Percentiles rank a stretch among this genome's conserved stretches.
These are phyloP conservation scores for Tethea ocularis DNA, from an alignment of 2,888 invertebrate genomes.

Conservation along the genomic window DNA sequence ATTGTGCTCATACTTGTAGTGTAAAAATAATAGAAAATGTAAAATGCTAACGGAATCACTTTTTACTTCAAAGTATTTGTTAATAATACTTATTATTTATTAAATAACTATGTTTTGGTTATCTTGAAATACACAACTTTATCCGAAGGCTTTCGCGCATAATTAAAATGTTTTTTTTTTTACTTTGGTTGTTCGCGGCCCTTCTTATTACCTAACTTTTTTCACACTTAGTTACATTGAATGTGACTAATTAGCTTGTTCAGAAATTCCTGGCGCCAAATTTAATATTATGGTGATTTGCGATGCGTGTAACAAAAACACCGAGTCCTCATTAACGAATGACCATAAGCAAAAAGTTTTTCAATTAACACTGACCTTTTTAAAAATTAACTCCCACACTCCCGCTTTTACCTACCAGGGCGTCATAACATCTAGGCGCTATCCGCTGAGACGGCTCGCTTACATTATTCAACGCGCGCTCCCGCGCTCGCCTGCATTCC, in stretches of 20 bases:
- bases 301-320: not conserved
- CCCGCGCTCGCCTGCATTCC: conserved; percentile 56
- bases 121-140: too few relatives aligned
- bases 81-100: too few relatives aligned
- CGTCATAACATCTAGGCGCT: conserved; percentile 49
- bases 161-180: too few relatives aligned
- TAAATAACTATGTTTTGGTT: too few relatives aligned
- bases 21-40: too few relatives aligned
- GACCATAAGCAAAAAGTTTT: not conserved
- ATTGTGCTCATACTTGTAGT: too few relatives aligned
- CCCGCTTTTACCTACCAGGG: conserved; percentile 39
- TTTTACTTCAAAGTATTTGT: too few relatives aligned
- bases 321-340: not conserved
- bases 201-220: too few relatives aligned
- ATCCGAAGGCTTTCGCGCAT: too few relatives aligned
- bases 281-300: not conserved
- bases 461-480: conserved; percentile 71
- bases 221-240: not conserved
- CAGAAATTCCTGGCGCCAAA: not conserved
- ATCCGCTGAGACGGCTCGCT: conserved; percentile 44
- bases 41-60: too few relatives aligned
- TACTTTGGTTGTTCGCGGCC: too few relatives aligned
- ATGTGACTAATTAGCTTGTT: not conserved
- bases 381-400: conserved; percentile 38
- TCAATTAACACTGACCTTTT: conserved; percentile 18